Percentiles rank a stretch among this genome's conserved stretches.
Evolutionary conservation across 2,888 invertebrate species (phyloP).

Genomic region (Aleiodes testaceus): DNA sequence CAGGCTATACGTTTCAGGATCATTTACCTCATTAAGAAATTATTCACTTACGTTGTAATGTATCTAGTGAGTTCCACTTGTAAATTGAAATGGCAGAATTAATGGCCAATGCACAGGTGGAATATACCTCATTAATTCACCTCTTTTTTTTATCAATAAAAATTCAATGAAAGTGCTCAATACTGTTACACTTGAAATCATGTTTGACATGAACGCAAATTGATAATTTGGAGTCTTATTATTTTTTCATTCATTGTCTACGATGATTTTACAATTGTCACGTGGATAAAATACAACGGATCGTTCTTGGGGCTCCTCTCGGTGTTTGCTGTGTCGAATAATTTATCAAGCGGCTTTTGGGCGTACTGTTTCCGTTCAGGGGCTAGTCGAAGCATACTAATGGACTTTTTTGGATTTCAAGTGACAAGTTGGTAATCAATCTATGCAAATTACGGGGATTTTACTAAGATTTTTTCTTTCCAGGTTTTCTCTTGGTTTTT

Average conservation of each 20-base stretch:
- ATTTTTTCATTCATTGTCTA: not conserved
- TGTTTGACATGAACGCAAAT: slow-evolving; percentile 14
- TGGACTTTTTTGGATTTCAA: slow-evolving; percentile 2
- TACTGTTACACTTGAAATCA: slow-evolving; percentile 10
- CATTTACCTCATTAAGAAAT: slow-evolving; percentile 34
- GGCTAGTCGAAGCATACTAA: slow-evolving; percentile 11
- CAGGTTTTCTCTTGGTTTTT: not conserved
- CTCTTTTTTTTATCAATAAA: too few relatives aligned
- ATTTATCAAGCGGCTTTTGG: slow-evolving; percentile 22
- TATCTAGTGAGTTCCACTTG: slow-evolving; percentile 1
- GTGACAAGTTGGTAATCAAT: slow-evolving; percentile 24
- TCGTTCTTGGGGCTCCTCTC: not conserved
- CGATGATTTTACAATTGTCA: slow-evolving; percentile 33
- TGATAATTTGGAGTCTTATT: not conserved
- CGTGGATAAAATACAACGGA: slow-evolving; percentile 26
- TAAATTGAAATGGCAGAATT: slow-evolving; percentile 17
- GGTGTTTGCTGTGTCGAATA: slow-evolving; percentile 30
- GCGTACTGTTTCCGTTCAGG: slow-evolving; percentile 18
- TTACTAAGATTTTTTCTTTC: not conserved
- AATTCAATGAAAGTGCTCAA: too few relatives aligned
- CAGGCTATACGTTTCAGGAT: not conserved
- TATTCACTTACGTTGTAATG: slow-evolving; percentile 30
- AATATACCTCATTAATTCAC: not conserved
- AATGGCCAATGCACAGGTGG: not conserved
- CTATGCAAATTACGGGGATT: not conserved